Conservation (phyloP, 30 jellyfish, hydroid and myxozoan species). For the Catostylus mosaicus region DNA sequence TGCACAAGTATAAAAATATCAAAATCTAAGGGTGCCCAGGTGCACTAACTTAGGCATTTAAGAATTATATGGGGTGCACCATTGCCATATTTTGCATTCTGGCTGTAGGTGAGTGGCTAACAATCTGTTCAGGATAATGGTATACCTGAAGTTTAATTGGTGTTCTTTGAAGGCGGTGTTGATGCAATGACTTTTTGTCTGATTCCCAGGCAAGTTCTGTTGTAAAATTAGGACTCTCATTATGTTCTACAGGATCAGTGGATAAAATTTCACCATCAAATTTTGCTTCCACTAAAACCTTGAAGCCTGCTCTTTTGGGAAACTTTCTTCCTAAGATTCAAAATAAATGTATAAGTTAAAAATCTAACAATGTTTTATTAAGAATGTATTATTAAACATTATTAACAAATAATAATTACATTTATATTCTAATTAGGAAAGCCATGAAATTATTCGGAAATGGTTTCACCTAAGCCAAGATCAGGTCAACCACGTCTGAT, state of each 20-base stretch:
- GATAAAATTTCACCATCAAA: slow-evolving; percentile 91
- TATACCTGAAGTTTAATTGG: slow-evolving; percentile 96
- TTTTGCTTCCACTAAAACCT: slow-evolving; percentile 85
- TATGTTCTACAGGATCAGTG: slow-evolving; percentile 87
- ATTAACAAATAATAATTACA: no score
- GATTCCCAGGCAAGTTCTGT: slow-evolving; percentile 98
- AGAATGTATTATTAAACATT: no score
- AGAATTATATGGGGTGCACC: no score
- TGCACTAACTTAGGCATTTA: no score
- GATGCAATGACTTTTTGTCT: slow-evolving; percentile 86
- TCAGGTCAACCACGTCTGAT: no score
- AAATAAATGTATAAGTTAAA: background rate
- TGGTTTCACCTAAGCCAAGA: no score
- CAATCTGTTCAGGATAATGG: no score
- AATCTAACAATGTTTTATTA: background rate
- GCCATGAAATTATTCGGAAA: no score
- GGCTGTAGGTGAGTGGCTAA: background rate
- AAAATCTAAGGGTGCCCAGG: no score
- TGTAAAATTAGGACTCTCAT: slow-evolving; percentile 81
- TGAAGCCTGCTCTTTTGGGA: slow-evolving; percentile 80
- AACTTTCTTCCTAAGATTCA: slow-evolving; percentile 76
- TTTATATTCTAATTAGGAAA: no score
- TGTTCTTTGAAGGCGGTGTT: slow-evolving; percentile 90
- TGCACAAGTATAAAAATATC: no score
- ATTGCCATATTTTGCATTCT: no score